Evolutionary conservation across 1,140 invertebrate species (phyloP).

Genomic region (Drosophila watanabei): DNA sequence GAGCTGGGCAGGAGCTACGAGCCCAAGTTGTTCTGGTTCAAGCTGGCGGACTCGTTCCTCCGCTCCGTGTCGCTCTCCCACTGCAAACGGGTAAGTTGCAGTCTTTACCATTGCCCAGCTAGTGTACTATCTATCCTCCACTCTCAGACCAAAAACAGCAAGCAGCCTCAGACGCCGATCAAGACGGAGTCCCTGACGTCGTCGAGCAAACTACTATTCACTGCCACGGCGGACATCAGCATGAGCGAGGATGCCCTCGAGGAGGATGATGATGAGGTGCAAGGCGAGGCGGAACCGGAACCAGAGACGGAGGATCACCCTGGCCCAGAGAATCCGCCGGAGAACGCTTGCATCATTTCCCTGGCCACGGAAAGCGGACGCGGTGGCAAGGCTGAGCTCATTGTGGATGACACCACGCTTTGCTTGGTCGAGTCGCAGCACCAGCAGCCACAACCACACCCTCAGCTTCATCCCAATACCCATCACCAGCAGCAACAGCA

Average conservation of each 20-base stretch:
- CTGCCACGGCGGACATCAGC: constrained; percentile 21
- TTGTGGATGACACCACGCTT: constrained; percentile 51
- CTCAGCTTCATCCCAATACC: constrained; percentile 1
- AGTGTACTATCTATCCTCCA: too few species aligned
- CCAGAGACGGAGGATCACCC: background rate
- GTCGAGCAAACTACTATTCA: constrained; percentile 39
- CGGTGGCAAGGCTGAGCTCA: constrained; percentile 36
- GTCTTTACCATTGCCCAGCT: background rate
- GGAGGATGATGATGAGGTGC: constrained; percentile 25
- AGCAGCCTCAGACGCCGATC: constrained; percentile 7
- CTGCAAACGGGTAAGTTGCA: constrained; percentile 51
- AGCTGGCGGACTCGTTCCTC: constrained; percentile 67
- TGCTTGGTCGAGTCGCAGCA: constrained; percentile 41
- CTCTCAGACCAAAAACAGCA: constrained; percentile 30
- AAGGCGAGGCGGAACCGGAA: background rate
- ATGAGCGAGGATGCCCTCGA: constrained; percentile 58
- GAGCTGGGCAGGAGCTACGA: constrained; percentile 61
- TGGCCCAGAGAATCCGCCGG: background rate
- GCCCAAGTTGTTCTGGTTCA: constrained; percentile 76
- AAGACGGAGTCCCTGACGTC: constrained; percentile 37
- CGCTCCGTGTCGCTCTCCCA: constrained; percentile 69
- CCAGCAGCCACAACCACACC: constrained; percentile 25
- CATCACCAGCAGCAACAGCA: constrained; percentile 35
- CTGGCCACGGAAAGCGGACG: constrained; percentile 14
- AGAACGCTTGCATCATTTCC: constrained; percentile 12